Base-by-base conservation (phyloP, 2,797 vertebrate species). In the Acanthopagrus latus region DNA sequence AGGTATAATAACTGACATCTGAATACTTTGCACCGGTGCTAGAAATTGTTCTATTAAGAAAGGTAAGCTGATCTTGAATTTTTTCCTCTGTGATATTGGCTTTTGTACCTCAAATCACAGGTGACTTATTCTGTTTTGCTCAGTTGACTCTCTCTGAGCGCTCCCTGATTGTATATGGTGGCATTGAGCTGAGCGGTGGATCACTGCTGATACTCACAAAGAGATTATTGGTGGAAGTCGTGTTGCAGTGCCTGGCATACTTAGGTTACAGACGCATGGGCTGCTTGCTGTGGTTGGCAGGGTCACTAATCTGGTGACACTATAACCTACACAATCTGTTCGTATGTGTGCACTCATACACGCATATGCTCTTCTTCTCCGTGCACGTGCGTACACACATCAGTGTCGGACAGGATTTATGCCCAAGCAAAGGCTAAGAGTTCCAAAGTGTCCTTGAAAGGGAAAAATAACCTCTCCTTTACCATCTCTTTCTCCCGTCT, bases 1-100 rank as follows among this genome's bases (percentile, higher is more conserved):
- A 91, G 87, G 91, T 83, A 83, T 93, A 92, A 93, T 89, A 90
- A 91, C 86, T 86, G 90, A 91, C 92, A 93, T 91, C 85, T 92
- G 88, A 92, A 92, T 94, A 89, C 82, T 83, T 85, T 78, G 73
- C 78, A 80, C 78, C 17, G 71, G 87, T 73, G 80, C 74, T 88
- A 70, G 85, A 88, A 92, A 90, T 86, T 88, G 81, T 85, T 87
- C 70, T 78, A 67, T 86, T 91, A 80, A 81, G 80, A 87, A 90
- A 90, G 81, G 85, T 76, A 85, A 83, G 79, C 64, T 70, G 73
- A 81, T 92, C 82, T 92, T 84, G 70, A 86, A 80, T 86, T 88
- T 87, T 78, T 82, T 80, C 63, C 58, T 57, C 29, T 85, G 81
- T 64, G 81, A 85, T 74, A 64, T 70, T 38, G 60, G 84, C 80